Conservation (phyloP, 2,888 invertebrate genomes). For the Hypselothyrea guttata region DNA sequence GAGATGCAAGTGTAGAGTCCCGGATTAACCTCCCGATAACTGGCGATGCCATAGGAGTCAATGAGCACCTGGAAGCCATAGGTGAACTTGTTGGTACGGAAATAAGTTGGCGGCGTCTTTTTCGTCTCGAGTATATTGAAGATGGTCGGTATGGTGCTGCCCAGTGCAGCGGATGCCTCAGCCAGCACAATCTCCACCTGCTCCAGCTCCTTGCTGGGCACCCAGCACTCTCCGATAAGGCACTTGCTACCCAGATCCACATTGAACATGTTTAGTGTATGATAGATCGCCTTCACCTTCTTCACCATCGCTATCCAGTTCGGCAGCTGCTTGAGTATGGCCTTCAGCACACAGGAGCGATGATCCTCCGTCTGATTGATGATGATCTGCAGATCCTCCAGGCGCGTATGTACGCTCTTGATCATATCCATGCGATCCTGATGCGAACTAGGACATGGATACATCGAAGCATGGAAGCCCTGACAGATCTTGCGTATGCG, state of each 20-base stretch:
- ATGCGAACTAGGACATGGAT: constrained; percentile 91
- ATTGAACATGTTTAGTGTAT: constrained; percentile 94
- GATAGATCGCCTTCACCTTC: constrained; percentile 96
- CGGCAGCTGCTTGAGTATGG: constrained; percentile 91
- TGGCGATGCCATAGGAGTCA: constrained; percentile 96
- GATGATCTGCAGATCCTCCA: constrained; percentile 90
- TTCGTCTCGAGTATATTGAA: constrained; percentile 92
- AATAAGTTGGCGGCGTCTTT: constrained; percentile 94
- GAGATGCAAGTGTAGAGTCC: constrained; percentile 93
- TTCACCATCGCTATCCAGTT: constrained; percentile 91
- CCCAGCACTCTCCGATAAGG: constrained; percentile 94
- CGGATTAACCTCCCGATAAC: constrained; percentile 95
- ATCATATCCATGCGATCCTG: constrained; percentile 91
- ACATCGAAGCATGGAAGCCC: constrained; percentile 92
- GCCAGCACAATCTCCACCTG: constrained; percentile 90
- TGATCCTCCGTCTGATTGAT: constrained; percentile 92
- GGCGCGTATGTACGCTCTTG: constrained; percentile 89
- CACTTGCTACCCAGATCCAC: constrained; percentile 95
- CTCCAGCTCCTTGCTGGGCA: constrained; percentile 87
- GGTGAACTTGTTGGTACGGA: constrained; percentile 95
- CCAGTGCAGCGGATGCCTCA: constrained; percentile 91
- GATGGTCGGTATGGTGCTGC: constrained; percentile 95
- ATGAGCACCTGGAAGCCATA: constrained; percentile 95
- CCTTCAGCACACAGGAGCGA: constrained; percentile 89
- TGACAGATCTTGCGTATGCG: constrained; percentile 93